Evolutionary conservation across 2,113 vertebrate species (phyloP), one percentile per base, ranked within the genome.

Genomic region (Ctenomys sociabilis): DNA sequence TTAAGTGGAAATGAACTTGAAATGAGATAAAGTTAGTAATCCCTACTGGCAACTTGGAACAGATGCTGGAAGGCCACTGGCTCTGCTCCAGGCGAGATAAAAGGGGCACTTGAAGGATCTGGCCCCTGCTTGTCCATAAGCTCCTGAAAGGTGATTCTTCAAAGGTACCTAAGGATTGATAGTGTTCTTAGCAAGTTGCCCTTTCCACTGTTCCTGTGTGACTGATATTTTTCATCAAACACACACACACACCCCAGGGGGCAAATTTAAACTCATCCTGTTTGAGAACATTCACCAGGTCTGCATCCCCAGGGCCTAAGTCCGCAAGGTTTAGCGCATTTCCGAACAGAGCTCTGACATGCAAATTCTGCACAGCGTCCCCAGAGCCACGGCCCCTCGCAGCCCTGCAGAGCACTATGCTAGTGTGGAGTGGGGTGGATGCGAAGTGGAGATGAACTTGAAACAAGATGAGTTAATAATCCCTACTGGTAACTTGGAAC

Each of bases 1-100:
- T 70, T 66, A 77, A 83, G 88, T 75, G 54, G 93, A 91, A 91
- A 93, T 82, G 77, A 93, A 73, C 85, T 83, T 86, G 45, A 81
- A 87, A 93, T 2, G 35, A 66, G 30, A 45, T 19, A 43, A 19
- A 66, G 61, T 59, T 57, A 64, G 22, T 59, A 2, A 63, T 75
- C 59, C 57, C 45, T 52, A 26, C 30, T 12, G 90, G 70, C 54
- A 75, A n/a, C 30, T 26, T 12, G 54, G 70, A 32, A 32, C 1
- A 2, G 54, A 16, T 12, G 77, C 16, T 14, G 32, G 28, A 81
- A 70, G 59, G 30, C 82, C 66, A 35, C 40, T 8, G 45, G 28
- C 37, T 88, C 86, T 28, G 81, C 24, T 45, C 70, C 83, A 21
- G 28, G 13, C 30, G 54, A 59, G 10, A 63, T 26, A 26, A 49